Base-by-base conservation (phyloP, 2,888 invertebrate genomes). In the Vandiemenella viatica region DNA sequence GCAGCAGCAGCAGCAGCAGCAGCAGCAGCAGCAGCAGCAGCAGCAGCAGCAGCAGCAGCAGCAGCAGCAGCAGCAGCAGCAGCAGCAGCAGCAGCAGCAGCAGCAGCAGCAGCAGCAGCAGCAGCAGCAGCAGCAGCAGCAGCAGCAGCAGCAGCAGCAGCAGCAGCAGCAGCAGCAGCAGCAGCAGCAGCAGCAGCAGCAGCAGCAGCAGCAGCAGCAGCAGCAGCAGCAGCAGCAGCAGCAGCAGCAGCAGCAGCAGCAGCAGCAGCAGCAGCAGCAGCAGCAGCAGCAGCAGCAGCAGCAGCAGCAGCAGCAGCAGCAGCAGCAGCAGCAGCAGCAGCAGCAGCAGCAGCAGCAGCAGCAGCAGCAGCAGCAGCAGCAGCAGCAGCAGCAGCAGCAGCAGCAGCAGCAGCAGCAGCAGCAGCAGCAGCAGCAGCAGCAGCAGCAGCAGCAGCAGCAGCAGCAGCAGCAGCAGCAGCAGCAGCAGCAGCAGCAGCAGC, bases 371-470 rank as follows among this genome's bases (percentile, higher is more conserved):
- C 32, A 10, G 13, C 32, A 10, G 32, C 32, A 10, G 10, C 10
- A 13, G 13, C 10, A 40, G 17, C 40, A 8, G 7, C n/a, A 17
- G n/a, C 40, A 40, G 7, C n/a, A n/a, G 17, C n/a, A 8, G 17
- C 40, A 40, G 7, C n/a, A 8, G 17, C n/a, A 8, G n/a, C 40
- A 40, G n/a, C 40, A 40, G n/a, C 40, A 40, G 40, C 40, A n/a
- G n/a, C 40, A 40, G n/a, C 40, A 40, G 40, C 40, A 40, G n/a
- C 40, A 40, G 40, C 40, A 40, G n/a, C 40, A 40, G n/a, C 40
- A 40, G n/a, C 40, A 40, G 40, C 40, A 40, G n/a, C 40, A 40
- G n/a, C 40, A 40, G n/a, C 40, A 40, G n/a, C 40, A 40, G n/a
- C 40, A 40, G 40, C 40, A 40, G n/a, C 40, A 40, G n/a, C 40